Evolutionary conservation across 2,888 invertebrate species (phyloP), one percentile per base, ranked within the genome.

Genomic region (Morpho achilles): DNA sequence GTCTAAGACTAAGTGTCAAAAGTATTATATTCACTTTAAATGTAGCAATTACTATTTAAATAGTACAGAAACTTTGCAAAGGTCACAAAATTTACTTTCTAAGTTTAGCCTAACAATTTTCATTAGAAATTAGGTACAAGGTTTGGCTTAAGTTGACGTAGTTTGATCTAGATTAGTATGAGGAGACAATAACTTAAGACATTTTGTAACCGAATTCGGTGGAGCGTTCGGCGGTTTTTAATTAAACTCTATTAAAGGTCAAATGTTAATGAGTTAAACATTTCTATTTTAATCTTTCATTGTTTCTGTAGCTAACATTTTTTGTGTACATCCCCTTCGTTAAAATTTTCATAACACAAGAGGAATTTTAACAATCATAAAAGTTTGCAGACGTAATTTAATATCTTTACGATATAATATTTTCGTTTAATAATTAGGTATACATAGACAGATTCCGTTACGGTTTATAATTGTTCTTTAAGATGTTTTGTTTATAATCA

Each of bases 231-330:
- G 72, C 74, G 73, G 69, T 75, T 88, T 87, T 85, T 87, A 88
- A 89, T 88, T 89, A 88, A 86, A 85, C 81, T 65, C 76, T 84
- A 79, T 66, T 77, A 84, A 87, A 89, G 89, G 89, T 73, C 82
- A 73, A 64, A 61, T 69, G 68, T 77, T 87, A 87, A 88, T 87
- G 84, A 88, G 76, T 76, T 68, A 70, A 53, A 75, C 79, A 81
- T 83, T 82, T 82, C 80, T 74, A 80, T 84, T 58, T 56, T 58
- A 47, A 58, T 57, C 60, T 55, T 63, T 56, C 23, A 60, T 59
- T 64, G 57, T 60, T 60, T 56, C 32, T 49, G 42, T 50, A 42
- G 42, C 41, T 54, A 22, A 44, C 49, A 32, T 32, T 2, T 32
- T 32, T 32, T 0, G 32, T 32, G 3, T 32, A 2, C 3, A 32